A percentile compares a stretch with the other conserved stretches of the same genome.
phyloP scores from a whole-genome alignment of 2,113 vertebrate species.

The Protomyctophum bolini region DNA sequence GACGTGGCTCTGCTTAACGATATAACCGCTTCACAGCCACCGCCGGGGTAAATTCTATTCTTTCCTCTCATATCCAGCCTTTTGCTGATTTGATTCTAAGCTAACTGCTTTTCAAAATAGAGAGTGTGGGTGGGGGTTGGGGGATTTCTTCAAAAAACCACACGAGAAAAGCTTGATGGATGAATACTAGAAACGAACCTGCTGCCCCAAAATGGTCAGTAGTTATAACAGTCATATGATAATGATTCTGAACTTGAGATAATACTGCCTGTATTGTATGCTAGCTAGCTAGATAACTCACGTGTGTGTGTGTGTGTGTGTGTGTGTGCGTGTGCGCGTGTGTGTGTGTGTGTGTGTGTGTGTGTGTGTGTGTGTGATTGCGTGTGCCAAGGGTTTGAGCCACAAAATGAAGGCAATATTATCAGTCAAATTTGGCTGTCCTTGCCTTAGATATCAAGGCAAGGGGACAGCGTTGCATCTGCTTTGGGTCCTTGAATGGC shows the following conservation, averaged over 20 bases:
- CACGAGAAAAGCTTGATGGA: slow-evolving; percentile 8
- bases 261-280: slow-evolving; percentile 16
- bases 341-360: background rate
- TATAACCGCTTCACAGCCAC: slow-evolving; percentile 51
- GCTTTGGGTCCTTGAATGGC: background rate
- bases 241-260: background rate
- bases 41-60: slow-evolving; percentile 64
- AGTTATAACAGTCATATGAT: slow-evolving; percentile 1
- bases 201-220: background rate
- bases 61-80: slow-evolving; percentile 18
- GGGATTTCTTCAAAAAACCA: slow-evolving; percentile 33
- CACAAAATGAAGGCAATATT: slow-evolving; percentile 2
- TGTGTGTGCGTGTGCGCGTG: too few species aligned
- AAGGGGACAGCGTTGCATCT: too few species aligned
- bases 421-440: background rate
- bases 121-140: slow-evolving; percentile 43
- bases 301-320: too few species aligned
- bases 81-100: slow-evolving; percentile 37
- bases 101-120: slow-evolving; percentile 43
- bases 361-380: slow-evolving; percentile 16
- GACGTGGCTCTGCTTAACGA: slow-evolving; percentile 47
- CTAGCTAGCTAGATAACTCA: slow-evolving; percentile 5
- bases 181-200: slow-evolving; percentile 8
- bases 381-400: slow-evolving; percentile 16
- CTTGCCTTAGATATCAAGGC: too few species aligned